phyloP scores from a whole-genome alignment of 1,140 invertebrate species.

The Drosophila baimaii region DNA sequence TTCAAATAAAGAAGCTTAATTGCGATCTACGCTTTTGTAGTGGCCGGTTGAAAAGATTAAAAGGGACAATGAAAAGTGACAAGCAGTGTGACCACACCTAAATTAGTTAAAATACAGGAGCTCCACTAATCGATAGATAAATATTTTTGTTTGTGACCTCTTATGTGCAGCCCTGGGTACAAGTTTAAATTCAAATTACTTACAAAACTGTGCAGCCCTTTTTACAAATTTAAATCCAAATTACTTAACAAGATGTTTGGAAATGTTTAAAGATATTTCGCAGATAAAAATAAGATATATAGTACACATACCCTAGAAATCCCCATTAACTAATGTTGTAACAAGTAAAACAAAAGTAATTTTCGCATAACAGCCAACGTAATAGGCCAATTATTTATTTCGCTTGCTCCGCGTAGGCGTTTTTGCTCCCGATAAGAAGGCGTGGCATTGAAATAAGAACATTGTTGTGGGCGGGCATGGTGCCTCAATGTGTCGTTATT shows the following conservation, averaged over 20 bases:
- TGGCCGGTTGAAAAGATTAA: slow-evolving; percentile 4
- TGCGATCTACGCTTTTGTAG: neutral
- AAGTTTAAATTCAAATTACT: neutral
- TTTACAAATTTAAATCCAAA: neutral
- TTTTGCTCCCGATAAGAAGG: slow-evolving; percentile 4
- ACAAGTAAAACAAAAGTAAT: neutral
- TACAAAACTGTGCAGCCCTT: neutral
- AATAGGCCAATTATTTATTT: slow-evolving; percentile 33
- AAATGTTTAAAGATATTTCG: neutral
- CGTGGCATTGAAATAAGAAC: slow-evolving; percentile 5
- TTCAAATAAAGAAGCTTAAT: slow-evolving; percentile 1
- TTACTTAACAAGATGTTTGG: neutral
- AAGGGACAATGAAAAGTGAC: slow-evolving; percentile 26
- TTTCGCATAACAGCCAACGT: slow-evolving; percentile 6
- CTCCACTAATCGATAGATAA: neutral
- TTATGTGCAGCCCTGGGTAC: neutral
- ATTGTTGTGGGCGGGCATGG: slow-evolving; percentile 3
- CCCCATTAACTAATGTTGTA: neutral
- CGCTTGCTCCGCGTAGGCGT: neutral
- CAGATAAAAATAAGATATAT: too few relatives aligned
- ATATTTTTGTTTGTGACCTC: neutral
- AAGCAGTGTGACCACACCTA: slow-evolving; percentile 26
- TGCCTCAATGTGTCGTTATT: slow-evolving; percentile 4
- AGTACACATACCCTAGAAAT: neutral
- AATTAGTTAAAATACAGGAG: neutral